Conservation (phyloP, 2,888 invertebrate species). For the Rhingia rostrata region DNA sequence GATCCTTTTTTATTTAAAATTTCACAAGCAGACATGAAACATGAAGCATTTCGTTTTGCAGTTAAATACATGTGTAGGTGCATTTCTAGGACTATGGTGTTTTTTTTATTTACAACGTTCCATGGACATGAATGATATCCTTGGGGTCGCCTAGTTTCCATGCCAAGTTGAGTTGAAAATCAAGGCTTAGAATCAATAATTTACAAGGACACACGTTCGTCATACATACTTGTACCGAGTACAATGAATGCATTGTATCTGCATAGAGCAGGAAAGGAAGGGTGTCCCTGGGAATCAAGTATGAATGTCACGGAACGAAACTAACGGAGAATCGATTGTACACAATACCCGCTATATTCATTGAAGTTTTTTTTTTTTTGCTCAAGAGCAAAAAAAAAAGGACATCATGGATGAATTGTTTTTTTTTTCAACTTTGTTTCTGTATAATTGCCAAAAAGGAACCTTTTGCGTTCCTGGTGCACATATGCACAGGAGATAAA, state of each 20-base stretch:
- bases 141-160: slow-evolving; percentile 46
- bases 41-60: not conserved
- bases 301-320: slow-evolving; percentile 51
- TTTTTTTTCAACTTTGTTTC: not conserved
- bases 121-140: slow-evolving; percentile 32
- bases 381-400: not conserved
- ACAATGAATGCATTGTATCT: slow-evolving; percentile 19
- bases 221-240: slow-evolving; percentile 2
- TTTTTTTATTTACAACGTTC: not conserved
- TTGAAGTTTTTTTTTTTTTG: slow-evolving; percentile 1
- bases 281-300: slow-evolving; percentile 5
- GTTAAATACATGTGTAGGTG: not conserved
- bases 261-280: slow-evolving; percentile 1
- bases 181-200: slow-evolving; percentile 67
- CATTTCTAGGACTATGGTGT: slow-evolving; percentile 19
- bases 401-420: slow-evolving; percentile 4
- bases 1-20: not conserved
- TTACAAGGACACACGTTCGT: slow-evolving; percentile 64
- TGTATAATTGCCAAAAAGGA: slow-evolving; percentile 12
- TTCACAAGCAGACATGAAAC: not conserved
- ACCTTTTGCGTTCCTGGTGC: not conserved
- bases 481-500: no score
- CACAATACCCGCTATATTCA: slow-evolving; percentile 7
- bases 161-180: slow-evolving; percentile 62
- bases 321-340: slow-evolving; percentile 40